Evolutionary conservation across 2,797 vertebrate genomes (phyloP).

Genomic region (Enteromius mattozi): DNA sequence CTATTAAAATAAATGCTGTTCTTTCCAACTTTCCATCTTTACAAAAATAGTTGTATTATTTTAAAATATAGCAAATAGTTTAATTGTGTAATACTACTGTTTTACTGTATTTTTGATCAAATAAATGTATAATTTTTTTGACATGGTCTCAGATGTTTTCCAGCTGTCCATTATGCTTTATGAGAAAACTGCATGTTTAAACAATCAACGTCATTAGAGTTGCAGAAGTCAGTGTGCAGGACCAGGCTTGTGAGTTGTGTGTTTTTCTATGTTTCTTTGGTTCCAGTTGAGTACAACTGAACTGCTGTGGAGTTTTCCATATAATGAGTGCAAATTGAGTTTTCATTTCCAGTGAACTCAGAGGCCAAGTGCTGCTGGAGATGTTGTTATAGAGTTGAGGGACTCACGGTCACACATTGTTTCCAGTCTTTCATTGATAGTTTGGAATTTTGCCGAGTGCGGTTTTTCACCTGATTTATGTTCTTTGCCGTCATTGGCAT

Average conservation of each 20-base stretch:
- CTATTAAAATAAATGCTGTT: background rate
- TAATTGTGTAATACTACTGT: background rate
- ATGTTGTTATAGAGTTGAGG: constrained; percentile 31
- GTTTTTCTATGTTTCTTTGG: constrained; percentile 31
- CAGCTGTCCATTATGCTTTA: background rate
- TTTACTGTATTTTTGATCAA: background rate
- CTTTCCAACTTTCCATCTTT: background rate
- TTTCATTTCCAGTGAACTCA: constrained; percentile 33
- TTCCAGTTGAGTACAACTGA: constrained; percentile 37
- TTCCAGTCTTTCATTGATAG: constrained; percentile 28
- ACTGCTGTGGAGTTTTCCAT: constrained; percentile 28
- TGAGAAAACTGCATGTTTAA: constrained; percentile 9
- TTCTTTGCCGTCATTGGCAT: background rate
- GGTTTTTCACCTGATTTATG: constrained; percentile 21
- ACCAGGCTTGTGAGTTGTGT: constrained; percentile 35
- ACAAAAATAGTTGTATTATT: background rate
- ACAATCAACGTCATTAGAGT: background rate
- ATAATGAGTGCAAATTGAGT: constrained; percentile 35
- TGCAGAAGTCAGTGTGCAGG: constrained; percentile 31
- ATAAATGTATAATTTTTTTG: background rate
- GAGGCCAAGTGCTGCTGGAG: constrained; percentile 27
- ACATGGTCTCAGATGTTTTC: background rate
- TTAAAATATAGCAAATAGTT: background rate
- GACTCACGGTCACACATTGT: constrained; percentile 29
- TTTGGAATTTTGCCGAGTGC: constrained; percentile 12